These are phyloP conservation scores for Drosophila varians DNA, from an alignment of 1,140 invertebrate species.

Conservation along the genomic window DNA sequence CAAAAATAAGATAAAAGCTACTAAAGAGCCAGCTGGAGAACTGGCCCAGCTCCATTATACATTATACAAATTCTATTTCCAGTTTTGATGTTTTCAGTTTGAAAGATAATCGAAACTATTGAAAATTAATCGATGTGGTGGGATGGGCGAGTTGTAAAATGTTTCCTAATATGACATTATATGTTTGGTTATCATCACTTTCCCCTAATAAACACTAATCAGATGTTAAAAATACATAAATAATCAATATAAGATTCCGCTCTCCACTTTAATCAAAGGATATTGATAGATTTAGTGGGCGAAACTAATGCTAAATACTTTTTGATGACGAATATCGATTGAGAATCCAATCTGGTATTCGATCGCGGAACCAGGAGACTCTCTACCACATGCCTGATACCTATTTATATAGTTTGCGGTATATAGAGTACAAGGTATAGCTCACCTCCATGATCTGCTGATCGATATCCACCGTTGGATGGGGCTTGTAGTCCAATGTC, in stretches of 20 bases:
- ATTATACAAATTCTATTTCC: not conserved
- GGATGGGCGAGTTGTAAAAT: too few relatives aligned
- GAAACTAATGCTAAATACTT: not conserved
- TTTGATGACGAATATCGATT: not conserved
- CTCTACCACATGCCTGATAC: not conserved
- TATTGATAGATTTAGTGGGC: not conserved
- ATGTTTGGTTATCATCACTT: too few relatives aligned
- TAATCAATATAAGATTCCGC: not conserved
- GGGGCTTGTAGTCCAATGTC: constrained; percentile 72
- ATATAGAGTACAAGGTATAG: not conserved
- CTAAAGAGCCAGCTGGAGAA: constrained; percentile 18
- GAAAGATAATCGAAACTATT: not conserved
- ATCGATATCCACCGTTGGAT: constrained; percentile 70
- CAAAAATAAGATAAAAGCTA: constrained; percentile 45
- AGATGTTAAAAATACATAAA: too few relatives aligned
- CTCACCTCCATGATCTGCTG: constrained; percentile 82
- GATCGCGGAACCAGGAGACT: not conserved
- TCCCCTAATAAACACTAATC: too few relatives aligned
- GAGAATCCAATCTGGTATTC: not conserved
- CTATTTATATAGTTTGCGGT: not conserved
- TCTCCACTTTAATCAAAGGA: not conserved
- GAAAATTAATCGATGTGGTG: too few relatives aligned
- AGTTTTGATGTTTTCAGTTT: not conserved
- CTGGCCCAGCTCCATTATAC: constrained; percentile 2
- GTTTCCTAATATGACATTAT: too few relatives aligned